Evolutionary conservation across 2,797 vertebrate genomes (phyloP).

Genomic region (Coracias cyanogaster): DNA sequence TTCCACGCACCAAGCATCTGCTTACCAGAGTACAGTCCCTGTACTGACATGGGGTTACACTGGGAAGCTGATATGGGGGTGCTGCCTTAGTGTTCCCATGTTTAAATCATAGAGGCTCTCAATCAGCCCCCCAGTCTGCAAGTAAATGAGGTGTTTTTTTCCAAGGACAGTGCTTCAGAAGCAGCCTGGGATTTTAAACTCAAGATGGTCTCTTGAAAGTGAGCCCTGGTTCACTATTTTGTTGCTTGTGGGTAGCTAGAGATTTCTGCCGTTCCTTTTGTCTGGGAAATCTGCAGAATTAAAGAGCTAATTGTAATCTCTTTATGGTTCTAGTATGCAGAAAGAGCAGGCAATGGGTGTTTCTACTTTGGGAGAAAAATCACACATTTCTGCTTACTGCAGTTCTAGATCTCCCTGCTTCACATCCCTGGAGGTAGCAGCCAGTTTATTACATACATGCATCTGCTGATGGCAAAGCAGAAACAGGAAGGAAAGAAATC

Average conservation of each 20-base stretch:
- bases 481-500: neutral
- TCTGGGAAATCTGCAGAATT: neutral
- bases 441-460: neutral
- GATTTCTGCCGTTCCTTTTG: neutral
- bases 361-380: neutral
- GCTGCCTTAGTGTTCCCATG: neutral
- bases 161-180: neutral
- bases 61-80: neutral
- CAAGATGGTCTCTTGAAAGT: neutral
- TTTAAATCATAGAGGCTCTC: neutral
- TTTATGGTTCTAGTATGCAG: neutral
- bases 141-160: neutral
- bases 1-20: neutral
- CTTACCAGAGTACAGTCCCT: accelerated
- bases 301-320: neutral
- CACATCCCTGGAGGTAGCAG: neutral
- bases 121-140: neutral
- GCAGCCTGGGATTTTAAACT: neutral
- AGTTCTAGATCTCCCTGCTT: neutral
- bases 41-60: accelerated
- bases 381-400: neutral
- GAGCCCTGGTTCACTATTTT: neutral
- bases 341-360: neutral
- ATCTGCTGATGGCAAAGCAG: neutral
- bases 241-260: neutral